Percentiles rank a stretch among this genome's conserved stretches.
These are phyloP conservation scores for Oreamnos americanus DNA, from an alignment of 2,113 vertebrate genomes.

Conservation along the genomic window DNA sequence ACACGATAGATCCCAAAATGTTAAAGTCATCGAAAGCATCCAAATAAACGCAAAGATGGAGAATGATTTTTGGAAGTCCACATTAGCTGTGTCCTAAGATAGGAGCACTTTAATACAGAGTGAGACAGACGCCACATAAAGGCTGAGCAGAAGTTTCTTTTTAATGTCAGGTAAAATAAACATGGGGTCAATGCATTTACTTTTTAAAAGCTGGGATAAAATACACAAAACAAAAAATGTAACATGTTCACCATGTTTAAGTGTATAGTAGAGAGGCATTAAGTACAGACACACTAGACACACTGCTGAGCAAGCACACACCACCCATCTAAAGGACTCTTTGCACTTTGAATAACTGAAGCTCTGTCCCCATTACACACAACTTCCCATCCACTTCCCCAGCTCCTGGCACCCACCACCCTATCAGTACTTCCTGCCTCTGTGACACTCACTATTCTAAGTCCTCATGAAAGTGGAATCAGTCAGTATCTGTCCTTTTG, in stretches of 20 bases:
- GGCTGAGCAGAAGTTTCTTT: neutral
- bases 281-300: too few relatives aligned
- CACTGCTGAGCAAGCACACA: too few relatives aligned
- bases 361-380: neutral
- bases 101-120: neutral
- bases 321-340: neutral
- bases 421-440: neutral
- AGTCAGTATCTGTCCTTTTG: neutral
- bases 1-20: neutral
- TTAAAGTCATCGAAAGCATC: neutral
- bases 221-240: neutral
- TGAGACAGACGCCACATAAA: neutral
- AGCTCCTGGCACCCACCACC: neutral
- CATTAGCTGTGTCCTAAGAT: neutral
- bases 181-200: neutral
- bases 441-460: neutral
- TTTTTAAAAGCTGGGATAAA: neutral
- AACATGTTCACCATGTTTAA: neutral
- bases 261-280: neutral
- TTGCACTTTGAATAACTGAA: neutral
- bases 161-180: neutral
- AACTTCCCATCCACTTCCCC: neutral
- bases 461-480: neutral
- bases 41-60: neutral
- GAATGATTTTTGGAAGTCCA: neutral